A percentile compares a stretch with the other conserved stretches of the same genome.
Evolutionary conservation across 2,113 vertebrate species (phyloP).

Genomic region (Hydrochoerus hydrochaeris): DNA sequence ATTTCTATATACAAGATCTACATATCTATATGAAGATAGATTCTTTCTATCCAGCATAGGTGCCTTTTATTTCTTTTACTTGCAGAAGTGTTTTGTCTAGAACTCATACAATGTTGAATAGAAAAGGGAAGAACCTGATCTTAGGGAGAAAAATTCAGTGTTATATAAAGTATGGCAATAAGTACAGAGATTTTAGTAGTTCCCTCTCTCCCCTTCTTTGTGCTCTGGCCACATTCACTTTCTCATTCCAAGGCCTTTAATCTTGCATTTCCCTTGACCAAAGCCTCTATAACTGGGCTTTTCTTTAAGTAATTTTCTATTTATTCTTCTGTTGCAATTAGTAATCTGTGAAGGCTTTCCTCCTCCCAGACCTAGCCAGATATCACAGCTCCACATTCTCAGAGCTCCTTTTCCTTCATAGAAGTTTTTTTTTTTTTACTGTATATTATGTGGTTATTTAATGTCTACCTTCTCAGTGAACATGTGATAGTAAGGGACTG

Average conservation of each 20-base stretch:
- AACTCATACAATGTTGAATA: neutral
- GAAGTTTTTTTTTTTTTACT: neutral
- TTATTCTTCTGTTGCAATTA: neutral
- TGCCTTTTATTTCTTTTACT: neutral
- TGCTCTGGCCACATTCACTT: neutral
- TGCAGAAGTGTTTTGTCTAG: neutral
- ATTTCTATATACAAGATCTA: neutral
- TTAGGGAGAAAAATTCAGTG: neutral
- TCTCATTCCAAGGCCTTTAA: neutral
- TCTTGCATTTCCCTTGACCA: neutral
- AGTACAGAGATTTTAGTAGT: neutral
- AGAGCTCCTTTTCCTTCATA: neutral
- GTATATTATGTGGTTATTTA: neutral
- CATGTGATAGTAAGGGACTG: neutral
- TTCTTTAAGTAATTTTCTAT: neutral
- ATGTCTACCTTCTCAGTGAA: neutral
- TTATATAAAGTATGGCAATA: neutral
- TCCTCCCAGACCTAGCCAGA: no score
- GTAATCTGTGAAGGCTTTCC: neutral
- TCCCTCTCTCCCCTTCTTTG: neutral
- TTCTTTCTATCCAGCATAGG: neutral
- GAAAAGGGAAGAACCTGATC: neutral
- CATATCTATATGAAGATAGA: neutral
- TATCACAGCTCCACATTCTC: neutral
- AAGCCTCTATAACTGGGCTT: neutral